phyloP scores from a whole-genome alignment of 2,888 invertebrate species.

The Microplitis deprimator region DNA sequence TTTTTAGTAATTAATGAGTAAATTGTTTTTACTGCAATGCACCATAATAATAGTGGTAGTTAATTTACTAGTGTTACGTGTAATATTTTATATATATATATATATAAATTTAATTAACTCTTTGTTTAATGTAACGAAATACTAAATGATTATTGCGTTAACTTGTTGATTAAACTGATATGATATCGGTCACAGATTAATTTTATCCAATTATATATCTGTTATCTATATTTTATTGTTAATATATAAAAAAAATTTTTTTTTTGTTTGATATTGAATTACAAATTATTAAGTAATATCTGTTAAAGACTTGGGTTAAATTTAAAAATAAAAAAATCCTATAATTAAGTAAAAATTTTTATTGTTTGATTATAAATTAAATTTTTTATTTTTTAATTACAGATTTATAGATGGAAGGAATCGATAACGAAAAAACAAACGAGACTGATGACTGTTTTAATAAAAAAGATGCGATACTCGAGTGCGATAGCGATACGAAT shows the following conservation, averaged over 20 bases:
- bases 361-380: no score
- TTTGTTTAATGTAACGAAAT: not conserved
- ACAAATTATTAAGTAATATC: not conserved
- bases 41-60: not conserved
- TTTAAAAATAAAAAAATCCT: no score
- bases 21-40: conserved; percentile 35
- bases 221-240: not conserved
- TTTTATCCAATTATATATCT: not conserved
- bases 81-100: no score
- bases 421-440: conserved; percentile 60
- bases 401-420: conserved; percentile 66
- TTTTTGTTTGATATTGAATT: not conserved
- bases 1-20: not conserved
- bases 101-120: no score
- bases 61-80: not conserved
- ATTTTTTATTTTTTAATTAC: conserved; percentile 41
- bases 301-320: no score
- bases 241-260: not conserved
- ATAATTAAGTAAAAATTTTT: not conserved
- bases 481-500: conserved; percentile 47
- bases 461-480: conserved; percentile 51
- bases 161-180: conserved; percentile 3
- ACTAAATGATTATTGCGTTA: not conserved
- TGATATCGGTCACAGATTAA: not conserved
- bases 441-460: conserved; percentile 63